Conservation (phyloP, 1,140 invertebrate genomes). For the Sitophilus oryzae region DNA sequence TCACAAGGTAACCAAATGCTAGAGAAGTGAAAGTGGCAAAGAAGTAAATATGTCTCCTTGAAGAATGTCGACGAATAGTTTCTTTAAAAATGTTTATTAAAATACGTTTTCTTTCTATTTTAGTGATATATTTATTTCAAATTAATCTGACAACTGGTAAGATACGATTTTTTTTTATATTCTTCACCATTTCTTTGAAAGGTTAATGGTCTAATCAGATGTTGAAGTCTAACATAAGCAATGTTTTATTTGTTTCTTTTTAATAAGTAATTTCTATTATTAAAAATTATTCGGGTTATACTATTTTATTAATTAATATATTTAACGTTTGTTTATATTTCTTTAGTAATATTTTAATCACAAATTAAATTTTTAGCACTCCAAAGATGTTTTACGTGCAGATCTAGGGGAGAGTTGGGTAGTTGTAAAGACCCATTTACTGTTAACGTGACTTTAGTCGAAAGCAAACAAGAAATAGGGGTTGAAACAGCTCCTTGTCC, state of each 20-base stretch:
- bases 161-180: no score
- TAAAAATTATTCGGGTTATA: no score
- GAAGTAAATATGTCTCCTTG: conserved; percentile 15
- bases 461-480: conserved; percentile 56
- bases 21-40: conserved; percentile 12
- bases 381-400: conserved; percentile 69
- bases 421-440: conserved; percentile 84
- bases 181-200: no score
- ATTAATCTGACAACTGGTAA: no score
- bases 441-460: conserved; percentile 66
- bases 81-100: conserved; percentile 9
- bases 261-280: no score
- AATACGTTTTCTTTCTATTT: conserved; percentile 3
- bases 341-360: not conserved
- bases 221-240: no score
- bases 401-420: conserved; percentile 79
- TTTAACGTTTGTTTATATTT: not conserved
- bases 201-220: conserved; percentile 5
- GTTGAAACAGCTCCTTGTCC: conserved; percentile 76
- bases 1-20: not conserved
- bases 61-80: conserved; percentile 5
- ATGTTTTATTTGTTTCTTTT: no score
- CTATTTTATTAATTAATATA: not conserved
- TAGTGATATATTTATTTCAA: conserved; percentile 1
- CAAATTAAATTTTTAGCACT: conserved; percentile 52